A percentile compares a stretch with the other conserved stretches of the same genome.
phyloP scores from a whole-genome alignment of 2,888 invertebrate genomes.

The Dynastes grantii region DNA sequence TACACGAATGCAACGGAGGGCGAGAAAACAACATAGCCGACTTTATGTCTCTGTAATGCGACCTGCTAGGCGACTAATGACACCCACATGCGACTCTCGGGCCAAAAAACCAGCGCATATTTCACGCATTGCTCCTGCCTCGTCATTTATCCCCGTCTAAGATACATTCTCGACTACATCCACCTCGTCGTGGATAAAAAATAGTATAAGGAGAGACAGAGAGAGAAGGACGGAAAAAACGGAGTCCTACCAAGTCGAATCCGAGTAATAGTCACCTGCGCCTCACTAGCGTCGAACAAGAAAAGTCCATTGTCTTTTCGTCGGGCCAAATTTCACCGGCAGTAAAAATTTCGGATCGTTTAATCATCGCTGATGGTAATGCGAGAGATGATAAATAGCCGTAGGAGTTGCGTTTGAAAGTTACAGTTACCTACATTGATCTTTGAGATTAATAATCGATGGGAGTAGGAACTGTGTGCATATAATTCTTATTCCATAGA shows the following conservation, averaged over 20 bases:
- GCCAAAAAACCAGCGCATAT: slow-evolving; percentile 62
- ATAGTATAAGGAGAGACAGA: slow-evolving; percentile 31
- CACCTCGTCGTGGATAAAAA: slow-evolving; percentile 44
- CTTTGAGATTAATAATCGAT: too few species aligned
- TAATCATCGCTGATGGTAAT: slow-evolving; percentile 15
- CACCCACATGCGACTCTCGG: slow-evolving; percentile 62
- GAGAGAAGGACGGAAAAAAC: neutral
- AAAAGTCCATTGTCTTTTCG: slow-evolving; percentile 42
- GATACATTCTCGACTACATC: slow-evolving; percentile 56
- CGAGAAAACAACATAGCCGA: slow-evolving; percentile 55
- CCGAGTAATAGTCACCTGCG: slow-evolving; percentile 42
- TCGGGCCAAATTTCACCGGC: slow-evolving; percentile 21
- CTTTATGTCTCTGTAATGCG: slow-evolving; percentile 61
- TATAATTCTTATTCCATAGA: too few species aligned
- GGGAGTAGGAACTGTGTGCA: too few species aligned
- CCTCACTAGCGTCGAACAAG: slow-evolving; percentile 32
- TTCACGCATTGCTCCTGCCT: slow-evolving; percentile 64
- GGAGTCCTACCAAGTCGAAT: slow-evolving; percentile 28
- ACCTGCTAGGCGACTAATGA: slow-evolving; percentile 64
- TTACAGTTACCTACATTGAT: too few species aligned
- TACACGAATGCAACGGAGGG: slow-evolving; percentile 41
- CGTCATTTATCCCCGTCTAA: slow-evolving; percentile 63
- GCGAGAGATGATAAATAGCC: slow-evolving; percentile 6
- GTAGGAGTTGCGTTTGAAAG: too few species aligned
- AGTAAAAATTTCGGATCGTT: slow-evolving; percentile 18